phyloP scores from a whole-genome alignment of 2,888 invertebrate species.

The Trisateles emortualis region DNA sequence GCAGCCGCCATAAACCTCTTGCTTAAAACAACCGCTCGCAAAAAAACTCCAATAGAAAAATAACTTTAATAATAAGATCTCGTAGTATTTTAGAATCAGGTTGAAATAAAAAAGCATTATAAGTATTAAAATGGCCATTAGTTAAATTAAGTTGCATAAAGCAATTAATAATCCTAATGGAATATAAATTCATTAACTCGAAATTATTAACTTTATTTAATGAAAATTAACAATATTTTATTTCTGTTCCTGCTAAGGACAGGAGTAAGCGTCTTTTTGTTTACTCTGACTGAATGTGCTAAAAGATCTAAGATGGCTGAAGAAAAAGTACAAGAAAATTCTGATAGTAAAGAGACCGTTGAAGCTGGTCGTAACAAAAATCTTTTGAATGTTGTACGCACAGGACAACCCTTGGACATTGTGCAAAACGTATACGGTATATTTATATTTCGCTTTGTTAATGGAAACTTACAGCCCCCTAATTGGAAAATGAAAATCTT shows the following conservation, averaged over 20 bases:
- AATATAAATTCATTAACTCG: conserved; percentile 16
- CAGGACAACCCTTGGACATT: conserved; percentile 51
- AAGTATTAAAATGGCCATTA: no score
- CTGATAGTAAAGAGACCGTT: conserved; percentile 14
- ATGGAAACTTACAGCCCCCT: conserved; percentile 44
- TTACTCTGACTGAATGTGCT: no score
- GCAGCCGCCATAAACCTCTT: no score
- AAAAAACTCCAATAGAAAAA: no score
- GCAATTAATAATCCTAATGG: conserved; percentile 44
- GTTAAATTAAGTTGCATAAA: no score
- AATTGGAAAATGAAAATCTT: conserved; percentile 51
- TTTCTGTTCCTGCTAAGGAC: conserved; percentile 3
- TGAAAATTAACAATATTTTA: not conserved
- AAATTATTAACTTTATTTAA: no score
- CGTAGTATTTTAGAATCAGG: no score
- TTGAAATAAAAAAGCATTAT: no score
- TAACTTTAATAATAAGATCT: no score
- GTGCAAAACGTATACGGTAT: conserved; percentile 61
- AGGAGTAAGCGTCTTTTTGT: conserved; percentile 11
- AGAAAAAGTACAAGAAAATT: conserved; percentile 6
- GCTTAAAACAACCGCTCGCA: no score
- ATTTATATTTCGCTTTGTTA: conserved; percentile 52
- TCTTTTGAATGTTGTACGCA: conserved; percentile 34
- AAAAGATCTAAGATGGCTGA: conserved; percentile 20
- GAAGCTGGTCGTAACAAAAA: conserved; percentile 15